Evolutionary conservation across 2,113 vertebrate species (phyloP).

Genomic region (Copsychus sechellarum): DNA sequence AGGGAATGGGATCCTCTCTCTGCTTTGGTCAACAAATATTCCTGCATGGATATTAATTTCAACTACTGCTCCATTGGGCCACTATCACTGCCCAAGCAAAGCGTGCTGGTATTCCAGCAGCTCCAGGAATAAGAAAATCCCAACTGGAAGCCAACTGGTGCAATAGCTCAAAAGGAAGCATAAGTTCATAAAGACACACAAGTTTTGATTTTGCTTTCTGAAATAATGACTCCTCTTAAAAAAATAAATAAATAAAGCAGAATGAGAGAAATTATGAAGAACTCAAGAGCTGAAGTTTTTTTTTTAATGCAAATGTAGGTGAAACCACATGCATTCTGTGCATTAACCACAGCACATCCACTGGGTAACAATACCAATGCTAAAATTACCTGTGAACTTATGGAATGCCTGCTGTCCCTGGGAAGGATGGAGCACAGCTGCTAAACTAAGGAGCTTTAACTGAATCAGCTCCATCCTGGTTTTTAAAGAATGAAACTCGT

Average conservation of each 20-base stretch:
- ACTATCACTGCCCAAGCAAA: not conserved
- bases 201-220: not conserved
- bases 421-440: not conserved
- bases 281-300: not conserved
- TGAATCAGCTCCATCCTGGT: not conserved
- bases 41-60: not conserved
- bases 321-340: not conserved
- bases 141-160: not conserved
- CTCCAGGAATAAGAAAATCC: not conserved
- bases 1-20: not conserved
- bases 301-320: not conserved
- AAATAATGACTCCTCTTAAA: not conserved
- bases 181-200: not conserved
- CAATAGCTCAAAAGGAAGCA: not conserved
- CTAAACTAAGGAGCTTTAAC: not conserved
- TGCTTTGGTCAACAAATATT: not conserved
- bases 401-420: not conserved
- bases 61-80: accelerated
- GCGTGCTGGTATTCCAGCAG: not conserved
- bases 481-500: not conserved
- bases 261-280: not conserved
- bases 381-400: not conserved
- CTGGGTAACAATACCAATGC: not conserved
- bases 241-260: not conserved
- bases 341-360: not conserved